Base-by-base conservation (phyloP, 2,797 vertebrate species). In the Strix occidentalis region DNA sequence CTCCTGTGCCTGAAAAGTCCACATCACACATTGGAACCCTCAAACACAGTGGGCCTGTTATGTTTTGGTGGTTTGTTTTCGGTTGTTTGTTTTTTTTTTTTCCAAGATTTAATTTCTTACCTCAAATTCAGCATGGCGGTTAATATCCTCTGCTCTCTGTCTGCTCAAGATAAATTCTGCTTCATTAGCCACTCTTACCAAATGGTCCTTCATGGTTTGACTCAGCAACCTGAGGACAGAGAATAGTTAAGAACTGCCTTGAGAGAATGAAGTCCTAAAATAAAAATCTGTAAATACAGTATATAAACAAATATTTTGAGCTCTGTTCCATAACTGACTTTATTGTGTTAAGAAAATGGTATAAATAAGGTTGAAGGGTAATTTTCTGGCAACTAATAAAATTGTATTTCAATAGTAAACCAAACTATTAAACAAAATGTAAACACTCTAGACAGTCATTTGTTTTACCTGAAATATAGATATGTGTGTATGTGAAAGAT, bases 161-260 rank as follows among this genome's bases (percentile, higher is more conserved):
- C 99, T 98, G 97, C 98, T 99, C 89, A 99, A 98, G 98, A 99
- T 99, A 86, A 99, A 99, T 95, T 99, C 99, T 10, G 99, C 99
- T 98, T 99, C 99, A 82, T 99, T 99, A 72, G 99, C 99, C 75
- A 99, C 99, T 86, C 99, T 99, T 65, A 99, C 99, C 95, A 99
- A 98, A 97, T 99, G 99, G 97, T 99, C 99, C 98, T 99, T 99
- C 99, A 99, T 99, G 80, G 99, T 99, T 97, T 99, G 99, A 97
- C 99, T 99, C 93, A 99, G 98, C 96, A 99, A 98, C 95, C 99
- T 99, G 93, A 29, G 90, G 92, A 95, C 68, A 98, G 31, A 96
- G 18, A 95, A 94, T 28, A 96, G 85, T 82, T 33, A 66, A 82
- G 51, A 92, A 91, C 16, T 89, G 41, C 29, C 60, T 64, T 79